Percentiles rank a stretch among this genome's conserved stretches.
These are phyloP conservation scores for Cryptus armator DNA, from an alignment of 2,888 invertebrate species.

Conservation along the genomic window DNA sequence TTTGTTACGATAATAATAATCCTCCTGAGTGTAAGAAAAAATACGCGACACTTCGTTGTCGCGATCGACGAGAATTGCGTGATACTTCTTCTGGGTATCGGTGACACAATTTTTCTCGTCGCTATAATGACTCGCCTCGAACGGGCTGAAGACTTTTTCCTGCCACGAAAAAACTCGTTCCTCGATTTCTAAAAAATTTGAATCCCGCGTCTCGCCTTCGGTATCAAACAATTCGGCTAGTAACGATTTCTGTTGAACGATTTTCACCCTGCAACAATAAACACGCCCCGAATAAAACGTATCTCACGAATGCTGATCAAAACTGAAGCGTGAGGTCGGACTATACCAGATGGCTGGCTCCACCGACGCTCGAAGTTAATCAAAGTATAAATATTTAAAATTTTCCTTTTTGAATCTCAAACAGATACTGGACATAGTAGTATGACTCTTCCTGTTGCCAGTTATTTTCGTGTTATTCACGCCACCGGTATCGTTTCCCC, in stretches of 20 bases:
- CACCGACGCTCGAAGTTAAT: conserved; percentile 40
- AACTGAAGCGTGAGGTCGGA: neutral
- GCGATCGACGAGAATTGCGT: conserved; percentile 83
- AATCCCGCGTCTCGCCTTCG: conserved; percentile 80
- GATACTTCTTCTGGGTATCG: conserved; percentile 88
- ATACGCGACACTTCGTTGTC: conserved; percentile 81
- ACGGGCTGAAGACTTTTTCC: conserved; percentile 89
- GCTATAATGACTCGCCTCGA: conserved; percentile 88
- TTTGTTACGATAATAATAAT: conserved; percentile 85
- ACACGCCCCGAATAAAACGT: conserved; percentile 52
- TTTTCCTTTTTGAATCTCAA: conserved; percentile 40
- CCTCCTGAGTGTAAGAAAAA: conserved; percentile 88
- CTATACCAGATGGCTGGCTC: conserved; percentile 59
- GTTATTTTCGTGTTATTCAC: conserved; percentile 58
- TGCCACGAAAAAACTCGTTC: conserved; percentile 89
- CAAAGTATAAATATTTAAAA: conserved; percentile 62
- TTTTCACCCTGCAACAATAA: conserved; percentile 80
- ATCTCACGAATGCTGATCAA: conserved; percentile 4
- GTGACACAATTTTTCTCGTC: conserved; percentile 88
- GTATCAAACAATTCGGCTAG: conserved; percentile 82
- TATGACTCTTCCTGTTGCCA: neutral
- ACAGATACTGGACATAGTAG: conserved; percentile 24
- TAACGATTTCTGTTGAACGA: conserved; percentile 81
- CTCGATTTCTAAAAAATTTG: conserved; percentile 81
- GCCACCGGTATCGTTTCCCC: conserved; percentile 9